Conservation (phyloP, 1,140 invertebrate genomes). For the Kradibia gibbosae region DNA sequence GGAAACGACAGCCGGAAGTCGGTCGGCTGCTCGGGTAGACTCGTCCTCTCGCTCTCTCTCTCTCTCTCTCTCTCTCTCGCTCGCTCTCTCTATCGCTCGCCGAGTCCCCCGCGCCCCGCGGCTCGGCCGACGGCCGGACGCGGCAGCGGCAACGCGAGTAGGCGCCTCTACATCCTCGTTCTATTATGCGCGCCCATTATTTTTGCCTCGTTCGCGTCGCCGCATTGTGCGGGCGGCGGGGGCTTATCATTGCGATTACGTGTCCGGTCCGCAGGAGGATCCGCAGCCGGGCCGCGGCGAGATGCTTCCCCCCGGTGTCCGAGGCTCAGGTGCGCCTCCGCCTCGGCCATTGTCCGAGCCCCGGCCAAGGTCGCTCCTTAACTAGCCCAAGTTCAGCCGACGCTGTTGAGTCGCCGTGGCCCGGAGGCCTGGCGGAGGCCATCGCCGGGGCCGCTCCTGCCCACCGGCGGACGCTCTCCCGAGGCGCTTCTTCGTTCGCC, state of each 20-base stretch:
- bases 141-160: constrained; percentile 1
- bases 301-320: neutral
- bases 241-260: neutral
- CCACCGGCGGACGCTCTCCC: no score
- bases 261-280: neutral
- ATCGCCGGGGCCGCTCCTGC: no score
- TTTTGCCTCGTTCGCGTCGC: neutral
- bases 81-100: no score
- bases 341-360: neutral
- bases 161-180: constrained; percentile 24
- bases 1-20: constrained; percentile 18
- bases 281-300: neutral
- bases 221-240: no score
- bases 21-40: neutral
- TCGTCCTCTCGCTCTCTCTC: neutral
- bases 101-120: no score
- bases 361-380: constrained; percentile 65
- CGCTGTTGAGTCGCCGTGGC: constrained; percentile 68
- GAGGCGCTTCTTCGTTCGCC: no score
- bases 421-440: no score
- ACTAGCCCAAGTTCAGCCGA: constrained; percentile 69
- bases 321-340: neutral
- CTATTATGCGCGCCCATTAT: neutral
- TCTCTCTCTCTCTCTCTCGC: neutral
- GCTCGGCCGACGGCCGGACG: no score